These are phyloP conservation scores for Cantharis lateralis DNA, from an alignment of 2,888 invertebrate species.

Conservation along the genomic window DNA sequence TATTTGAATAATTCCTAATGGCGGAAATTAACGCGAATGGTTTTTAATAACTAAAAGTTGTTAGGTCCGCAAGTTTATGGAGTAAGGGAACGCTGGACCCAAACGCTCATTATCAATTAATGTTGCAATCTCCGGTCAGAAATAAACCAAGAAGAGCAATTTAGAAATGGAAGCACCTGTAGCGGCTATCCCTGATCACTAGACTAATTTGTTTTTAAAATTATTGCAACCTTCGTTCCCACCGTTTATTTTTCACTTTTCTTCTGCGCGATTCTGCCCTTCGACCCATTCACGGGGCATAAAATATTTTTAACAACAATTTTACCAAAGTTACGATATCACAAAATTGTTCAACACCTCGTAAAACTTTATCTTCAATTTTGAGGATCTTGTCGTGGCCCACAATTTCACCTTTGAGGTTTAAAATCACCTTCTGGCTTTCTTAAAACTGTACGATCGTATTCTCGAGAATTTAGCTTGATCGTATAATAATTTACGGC, in stretches of 20 bases:
- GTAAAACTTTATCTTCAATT: background rate
- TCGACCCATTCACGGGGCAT: background rate
- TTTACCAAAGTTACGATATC: background rate
- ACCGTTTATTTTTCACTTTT: background rate
- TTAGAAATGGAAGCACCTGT: conserved; percentile 13
- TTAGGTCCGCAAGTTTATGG: background rate
- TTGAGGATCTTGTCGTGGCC: background rate
- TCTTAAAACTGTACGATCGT: background rate
- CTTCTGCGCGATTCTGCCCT: background rate
- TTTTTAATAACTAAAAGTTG: conserved; percentile 18
- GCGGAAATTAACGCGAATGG: conserved; percentile 15
- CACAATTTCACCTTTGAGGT: background rate
- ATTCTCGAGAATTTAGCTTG: background rate
- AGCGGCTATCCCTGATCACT: background rate
- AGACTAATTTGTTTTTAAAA: conserved; percentile 1
- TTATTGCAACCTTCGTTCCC: background rate
- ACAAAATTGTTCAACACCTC: background rate
- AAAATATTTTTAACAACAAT: background rate
- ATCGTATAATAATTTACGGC: background rate
- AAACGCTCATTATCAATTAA: conserved; percentile 21
- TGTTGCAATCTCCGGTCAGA: conserved; percentile 22
- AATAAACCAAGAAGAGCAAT: conserved; percentile 15
- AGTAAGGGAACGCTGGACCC: background rate
- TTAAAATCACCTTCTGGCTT: background rate
- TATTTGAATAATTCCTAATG: background rate